phyloP scores from a whole-genome alignment of 1,140 invertebrate species.

The Temnothorax nylanderi region DNA sequence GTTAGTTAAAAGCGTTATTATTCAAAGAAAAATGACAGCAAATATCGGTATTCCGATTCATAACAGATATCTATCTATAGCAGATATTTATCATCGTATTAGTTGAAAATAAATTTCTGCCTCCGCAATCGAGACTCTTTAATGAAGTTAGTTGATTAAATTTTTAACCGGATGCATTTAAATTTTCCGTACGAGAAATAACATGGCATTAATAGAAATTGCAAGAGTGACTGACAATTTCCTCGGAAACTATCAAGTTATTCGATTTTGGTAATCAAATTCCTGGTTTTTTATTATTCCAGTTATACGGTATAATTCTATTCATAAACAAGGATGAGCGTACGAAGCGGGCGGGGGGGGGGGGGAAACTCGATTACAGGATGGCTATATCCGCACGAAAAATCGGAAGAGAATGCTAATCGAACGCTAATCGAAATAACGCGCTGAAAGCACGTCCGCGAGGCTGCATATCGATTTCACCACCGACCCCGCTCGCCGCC shows the following conservation, averaged over 20 bases:
- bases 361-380: background rate
- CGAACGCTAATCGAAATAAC: slow-evolving; percentile 41
- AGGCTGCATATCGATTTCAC: slow-evolving; percentile 29
- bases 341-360: background rate
- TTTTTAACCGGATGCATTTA: background rate
- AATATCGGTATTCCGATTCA: too few species aligned
- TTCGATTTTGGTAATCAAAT: background rate
- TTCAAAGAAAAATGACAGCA: background rate
- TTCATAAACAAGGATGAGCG: background rate
- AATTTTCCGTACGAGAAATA: background rate
- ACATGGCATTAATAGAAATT: background rate
- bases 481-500: background rate
- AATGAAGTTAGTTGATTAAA: background rate
- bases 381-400: background rate
- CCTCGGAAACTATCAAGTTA: background rate
- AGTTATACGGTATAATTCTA: background rate
- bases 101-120: background rate
- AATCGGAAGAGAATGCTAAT: slow-evolving; percentile 14
- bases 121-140: background rate
- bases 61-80: background rate
- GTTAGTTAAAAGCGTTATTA: slow-evolving; percentile 4
- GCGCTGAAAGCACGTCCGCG: slow-evolving; percentile 15
- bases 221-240: background rate
- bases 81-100: background rate
- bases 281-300: background rate